Percentiles rank a stretch among this genome's conserved stretches.
Conservation (phyloP, 2,797 vertebrate species). For the Anas capensis region DNA sequence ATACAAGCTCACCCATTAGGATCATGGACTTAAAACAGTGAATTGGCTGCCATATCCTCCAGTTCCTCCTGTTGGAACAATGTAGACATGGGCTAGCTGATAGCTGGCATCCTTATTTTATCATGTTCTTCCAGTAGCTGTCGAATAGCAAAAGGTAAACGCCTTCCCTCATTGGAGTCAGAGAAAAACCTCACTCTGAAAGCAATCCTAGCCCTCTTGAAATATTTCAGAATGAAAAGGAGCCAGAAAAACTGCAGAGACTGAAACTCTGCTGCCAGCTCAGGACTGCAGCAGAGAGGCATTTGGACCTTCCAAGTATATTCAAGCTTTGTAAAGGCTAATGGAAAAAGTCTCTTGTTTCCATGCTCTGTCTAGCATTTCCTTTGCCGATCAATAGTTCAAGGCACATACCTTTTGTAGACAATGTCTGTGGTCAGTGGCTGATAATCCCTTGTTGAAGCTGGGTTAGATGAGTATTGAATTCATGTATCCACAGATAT, state of each 20-base stretch:
- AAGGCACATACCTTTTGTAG: constrained; percentile 51
- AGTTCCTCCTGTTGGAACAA: background rate
- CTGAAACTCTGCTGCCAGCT: background rate
- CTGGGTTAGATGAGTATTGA: constrained; percentile 26
- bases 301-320: background rate
- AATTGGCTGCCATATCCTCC: background rate
- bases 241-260: background rate
- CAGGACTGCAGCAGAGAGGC: background rate
- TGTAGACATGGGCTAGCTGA: background rate
- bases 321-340: constrained; percentile 1
- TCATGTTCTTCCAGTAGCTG: fast-evolving
- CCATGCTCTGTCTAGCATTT: background rate
- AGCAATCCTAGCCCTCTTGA: background rate
- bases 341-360: constrained; percentile 12
- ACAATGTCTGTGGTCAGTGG: constrained; percentile 34
- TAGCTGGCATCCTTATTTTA: background rate
- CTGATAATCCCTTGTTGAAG: constrained; percentile 29
- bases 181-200: background rate
- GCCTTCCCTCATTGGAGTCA: background rate
- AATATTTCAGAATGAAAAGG: background rate
- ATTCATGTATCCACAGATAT: constrained; percentile 21
- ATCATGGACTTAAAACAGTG: background rate
- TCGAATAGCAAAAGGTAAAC: background rate
- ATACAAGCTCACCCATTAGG: background rate
- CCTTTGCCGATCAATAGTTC: constrained; percentile 57